Evolutionary conservation across 2,797 vertebrate species (phyloP).

Genomic region (Chelidonichthys spinosus): DNA sequence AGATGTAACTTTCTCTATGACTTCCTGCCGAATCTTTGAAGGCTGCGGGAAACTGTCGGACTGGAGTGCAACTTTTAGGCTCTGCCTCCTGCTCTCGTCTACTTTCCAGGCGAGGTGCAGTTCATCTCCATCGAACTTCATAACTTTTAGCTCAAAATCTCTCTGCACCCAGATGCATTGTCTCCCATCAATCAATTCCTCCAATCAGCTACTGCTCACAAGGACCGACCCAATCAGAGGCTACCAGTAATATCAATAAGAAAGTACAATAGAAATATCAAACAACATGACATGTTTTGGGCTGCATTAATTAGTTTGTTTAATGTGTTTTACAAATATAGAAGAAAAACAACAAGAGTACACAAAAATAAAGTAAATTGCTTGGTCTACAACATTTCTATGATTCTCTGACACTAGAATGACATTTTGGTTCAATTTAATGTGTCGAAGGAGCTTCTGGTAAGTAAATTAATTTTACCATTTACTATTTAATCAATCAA

Average conservation of each 20-base stretch:
- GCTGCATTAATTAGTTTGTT: neutral
- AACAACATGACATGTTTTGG: neutral
- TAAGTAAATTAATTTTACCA: neutral
- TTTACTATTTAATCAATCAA: no score
- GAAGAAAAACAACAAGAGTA: neutral
- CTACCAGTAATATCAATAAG: neutral
- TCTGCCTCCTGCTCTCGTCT: no score
- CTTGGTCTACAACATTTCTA: neutral
- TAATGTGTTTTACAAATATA: neutral
- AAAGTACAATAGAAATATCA: neutral
- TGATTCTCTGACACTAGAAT: neutral
- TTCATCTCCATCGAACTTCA: no score
- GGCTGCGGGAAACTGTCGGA: no score
- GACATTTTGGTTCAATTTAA: neutral
- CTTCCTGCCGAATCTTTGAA: no score
- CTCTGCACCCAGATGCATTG: no score
- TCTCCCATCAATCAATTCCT: no score
- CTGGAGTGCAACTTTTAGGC: no score
- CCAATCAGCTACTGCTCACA: neutral
- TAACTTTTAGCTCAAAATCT: no score
- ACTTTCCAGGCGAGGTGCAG: no score
- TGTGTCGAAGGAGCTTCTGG: neutral
- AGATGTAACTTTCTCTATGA: no score
- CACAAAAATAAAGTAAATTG: neutral
- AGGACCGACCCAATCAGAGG: neutral